Evolutionary conservation across 2,797 vertebrate genomes (phyloP).

Genomic region (Malurus leucopterus): DNA sequence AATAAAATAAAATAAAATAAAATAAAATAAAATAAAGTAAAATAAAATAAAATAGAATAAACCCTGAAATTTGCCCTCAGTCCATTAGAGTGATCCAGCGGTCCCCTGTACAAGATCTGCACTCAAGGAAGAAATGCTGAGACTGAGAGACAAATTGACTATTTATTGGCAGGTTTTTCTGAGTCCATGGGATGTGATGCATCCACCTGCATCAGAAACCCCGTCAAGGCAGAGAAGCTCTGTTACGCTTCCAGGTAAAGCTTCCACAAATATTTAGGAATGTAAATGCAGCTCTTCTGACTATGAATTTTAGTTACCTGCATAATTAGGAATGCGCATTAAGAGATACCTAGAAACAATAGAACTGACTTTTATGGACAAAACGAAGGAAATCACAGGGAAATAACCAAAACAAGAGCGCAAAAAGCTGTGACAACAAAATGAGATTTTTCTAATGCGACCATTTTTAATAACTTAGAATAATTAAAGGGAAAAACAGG

Average conservation of each 20-base stretch:
- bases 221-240: neutral
- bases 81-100: neutral
- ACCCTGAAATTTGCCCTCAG: neutral
- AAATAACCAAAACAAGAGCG: neutral
- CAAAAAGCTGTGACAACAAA: neutral
- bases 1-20: no score
- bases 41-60: neutral
- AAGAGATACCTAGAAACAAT: neutral
- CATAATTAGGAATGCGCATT: neutral
- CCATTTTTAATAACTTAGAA: neutral
- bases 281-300: neutral
- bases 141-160: neutral
- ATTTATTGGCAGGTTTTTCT: neutral
- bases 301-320: neutral
- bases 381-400: neutral
- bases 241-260: neutral
- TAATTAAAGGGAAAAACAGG: accelerated
- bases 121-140: neutral
- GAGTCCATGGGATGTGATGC: accelerated
- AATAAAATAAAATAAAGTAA: no score
- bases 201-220: neutral
- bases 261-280: neutral
- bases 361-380: neutral
- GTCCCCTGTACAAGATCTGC: neutral
- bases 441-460: neutral